Percentiles rank a stretch among this genome's conserved stretches.
These are phyloP conservation scores for Onychomys arenicola DNA, from an alignment of 2,797 vertebrate species.

Conservation along the genomic window DNA sequence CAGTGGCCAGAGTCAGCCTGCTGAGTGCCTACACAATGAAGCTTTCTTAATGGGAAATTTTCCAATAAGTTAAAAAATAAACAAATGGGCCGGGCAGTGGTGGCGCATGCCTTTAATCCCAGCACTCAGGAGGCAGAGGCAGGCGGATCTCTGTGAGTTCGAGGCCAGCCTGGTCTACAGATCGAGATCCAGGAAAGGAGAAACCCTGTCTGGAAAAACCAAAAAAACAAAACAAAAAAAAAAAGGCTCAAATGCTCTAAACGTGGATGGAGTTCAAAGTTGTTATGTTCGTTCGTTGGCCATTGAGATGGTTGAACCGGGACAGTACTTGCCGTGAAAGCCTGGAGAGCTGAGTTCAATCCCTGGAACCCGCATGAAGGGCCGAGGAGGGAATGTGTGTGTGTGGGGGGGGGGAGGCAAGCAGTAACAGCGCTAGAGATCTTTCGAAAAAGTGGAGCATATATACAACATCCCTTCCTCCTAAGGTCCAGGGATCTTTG, in stretches of 20 bases:
- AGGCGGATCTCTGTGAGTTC: no score
- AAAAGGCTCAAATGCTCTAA: background rate
- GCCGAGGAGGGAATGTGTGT: no score
- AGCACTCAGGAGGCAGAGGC: no score
- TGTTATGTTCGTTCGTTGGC: background rate
- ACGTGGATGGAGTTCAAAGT: background rate
- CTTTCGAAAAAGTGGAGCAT: no score
- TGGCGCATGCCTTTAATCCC: no score
- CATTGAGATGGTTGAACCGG: background rate
- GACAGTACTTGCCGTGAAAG: no score
- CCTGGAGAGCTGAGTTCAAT: background rate
- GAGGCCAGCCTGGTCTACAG: no score
- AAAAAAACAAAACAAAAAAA: background rate
- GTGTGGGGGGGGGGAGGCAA: accelerated
- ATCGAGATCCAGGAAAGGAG: no score
- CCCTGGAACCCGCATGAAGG: background rate
- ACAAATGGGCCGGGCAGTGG: no score
- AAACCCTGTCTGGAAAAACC: no score
- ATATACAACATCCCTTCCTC: background rate
- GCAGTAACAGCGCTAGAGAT: background rate
- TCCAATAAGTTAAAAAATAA: background rate
- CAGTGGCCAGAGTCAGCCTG: background rate
- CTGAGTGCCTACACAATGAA: background rate
- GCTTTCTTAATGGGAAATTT: background rate
- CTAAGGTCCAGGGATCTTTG: background rate